phyloP scores from a whole-genome alignment of 2,113 vertebrate genomes.

The Plotosus lineatus region DNA sequence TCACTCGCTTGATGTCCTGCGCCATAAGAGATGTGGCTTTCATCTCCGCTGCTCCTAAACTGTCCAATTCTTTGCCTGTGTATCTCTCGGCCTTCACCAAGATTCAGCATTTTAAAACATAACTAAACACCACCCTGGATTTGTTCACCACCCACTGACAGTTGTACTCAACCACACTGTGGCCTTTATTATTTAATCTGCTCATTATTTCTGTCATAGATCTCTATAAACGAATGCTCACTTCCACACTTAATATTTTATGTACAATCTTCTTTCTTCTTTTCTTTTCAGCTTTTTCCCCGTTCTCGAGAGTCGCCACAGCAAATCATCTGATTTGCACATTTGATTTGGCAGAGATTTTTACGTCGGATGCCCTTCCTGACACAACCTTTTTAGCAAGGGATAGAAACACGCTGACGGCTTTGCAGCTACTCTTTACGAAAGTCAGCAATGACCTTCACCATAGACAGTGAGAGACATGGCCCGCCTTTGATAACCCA shows the following conservation, averaged over 20 bases:
- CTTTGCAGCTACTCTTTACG: too few relatives aligned
- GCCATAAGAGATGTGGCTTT: neutral
- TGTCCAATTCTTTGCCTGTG: neutral
- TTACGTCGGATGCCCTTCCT: too few relatives aligned
- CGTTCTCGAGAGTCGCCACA: too few relatives aligned
- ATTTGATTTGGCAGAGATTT: too few relatives aligned
- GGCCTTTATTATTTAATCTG: neutral
- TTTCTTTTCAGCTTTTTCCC: neutral
- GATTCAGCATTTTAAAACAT: neutral
- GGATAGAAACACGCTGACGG: too few relatives aligned
- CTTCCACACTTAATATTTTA: too few relatives aligned
- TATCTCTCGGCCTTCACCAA: neutral
- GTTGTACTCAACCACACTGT: neutral
- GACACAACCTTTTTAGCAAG: too few relatives aligned
- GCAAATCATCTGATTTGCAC: too few relatives aligned
- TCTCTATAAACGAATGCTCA: neutral
- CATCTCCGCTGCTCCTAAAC: neutral
- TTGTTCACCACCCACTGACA: neutral
- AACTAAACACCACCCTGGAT: neutral
- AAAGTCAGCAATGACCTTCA: too few relatives aligned
- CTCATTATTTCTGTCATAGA: neutral
- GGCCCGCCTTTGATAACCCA: too few relatives aligned
- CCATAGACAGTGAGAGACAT: too few relatives aligned
- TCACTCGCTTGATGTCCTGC: slow-evolving; percentile 2
- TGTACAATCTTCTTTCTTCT: too few relatives aligned